Evolutionary conservation across 2,797 vertebrate species (phyloP).

Genomic region (Tympanoctomys barrerae): DNA sequence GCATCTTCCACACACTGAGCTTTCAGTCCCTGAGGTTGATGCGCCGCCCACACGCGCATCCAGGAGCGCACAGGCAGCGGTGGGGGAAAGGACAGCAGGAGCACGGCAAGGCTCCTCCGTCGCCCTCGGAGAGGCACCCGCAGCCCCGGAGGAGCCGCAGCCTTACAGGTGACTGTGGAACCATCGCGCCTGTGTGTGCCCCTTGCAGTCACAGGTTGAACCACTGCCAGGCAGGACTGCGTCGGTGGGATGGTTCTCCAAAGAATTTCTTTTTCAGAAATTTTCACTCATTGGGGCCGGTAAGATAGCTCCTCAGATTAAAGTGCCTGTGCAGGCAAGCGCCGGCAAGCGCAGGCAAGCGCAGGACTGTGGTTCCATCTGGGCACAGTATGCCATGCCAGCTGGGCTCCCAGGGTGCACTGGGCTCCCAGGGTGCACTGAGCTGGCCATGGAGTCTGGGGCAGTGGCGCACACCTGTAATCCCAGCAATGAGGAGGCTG

Average conservation of each 20-base stretch:
- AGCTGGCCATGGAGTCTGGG: too few relatives aligned
- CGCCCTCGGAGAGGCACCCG: neutral
- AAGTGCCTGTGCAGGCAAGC: too few relatives aligned
- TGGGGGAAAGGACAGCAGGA: neutral
- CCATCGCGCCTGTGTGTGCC: neutral
- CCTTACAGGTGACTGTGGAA: constrained; percentile 14
- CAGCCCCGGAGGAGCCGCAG: neutral
- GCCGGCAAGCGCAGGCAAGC: too few relatives aligned
- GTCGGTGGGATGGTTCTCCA: neutral
- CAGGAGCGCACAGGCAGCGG: neutral
- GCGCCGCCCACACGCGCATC: neutral
- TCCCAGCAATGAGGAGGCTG: too few relatives aligned
- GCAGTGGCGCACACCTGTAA: too few relatives aligned
- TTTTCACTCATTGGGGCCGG: too few relatives aligned
- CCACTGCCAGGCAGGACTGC: neutral
- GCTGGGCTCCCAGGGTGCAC: too few relatives aligned
- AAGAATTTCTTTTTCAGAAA: neutral
- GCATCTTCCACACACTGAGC: neutral
- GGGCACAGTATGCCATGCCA: too few relatives aligned
- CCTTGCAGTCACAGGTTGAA: neutral
- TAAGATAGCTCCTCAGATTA: too few relatives aligned
- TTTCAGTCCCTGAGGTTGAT: neutral
- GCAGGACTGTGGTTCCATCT: too few relatives aligned
- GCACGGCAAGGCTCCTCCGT: neutral
- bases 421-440: too few relatives aligned